Evolutionary conservation across 2,888 invertebrate species (phyloP), one percentile per base, ranked within the genome.

Genomic region (Notocelia uddmanniana): DNA sequence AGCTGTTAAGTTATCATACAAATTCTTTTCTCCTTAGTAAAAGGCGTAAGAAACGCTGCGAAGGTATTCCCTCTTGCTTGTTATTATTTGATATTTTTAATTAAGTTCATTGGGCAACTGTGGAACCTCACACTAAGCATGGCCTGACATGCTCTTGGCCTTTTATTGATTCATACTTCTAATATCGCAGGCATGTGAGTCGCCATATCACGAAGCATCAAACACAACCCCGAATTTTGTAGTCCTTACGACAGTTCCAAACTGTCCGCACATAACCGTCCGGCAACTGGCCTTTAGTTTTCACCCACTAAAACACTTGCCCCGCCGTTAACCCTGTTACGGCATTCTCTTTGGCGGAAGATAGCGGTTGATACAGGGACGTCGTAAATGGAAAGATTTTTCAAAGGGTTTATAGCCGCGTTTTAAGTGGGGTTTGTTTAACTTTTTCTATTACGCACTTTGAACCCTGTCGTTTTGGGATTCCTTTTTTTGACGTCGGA

Each of bases 351-450:
- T 19, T 37, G 58, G 18, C 11, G 13, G 19, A 19, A 37, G 19
- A 58, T 37, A 34, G 58, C 18, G 34, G 34, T 37, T 37, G 19
- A 63, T 52, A 52, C 50, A 52, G 62, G 48, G 9, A 26, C 19
- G 34, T 52, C 63, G 63, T 63, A 63, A 63, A 63, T 52, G 31
- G 19, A 52, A 48, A 50, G 63, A 34, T 50, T 63, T 48, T 48
- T 15, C 10, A 18, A 26, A 62, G 63, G 63, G 34, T 63, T 63
- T 63, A 52, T 50, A 48, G 31, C 18, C 48, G 45, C 26, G 23
- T 62, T 62, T 62, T 50, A 62, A 63, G 63, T 63, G 63, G 18
- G 34, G 23, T 63, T 63, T 63, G 63, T 52, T 66, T 66, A 66
- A 66, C 41, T 55, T 55, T 63, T 62, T 63, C 63, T 63, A 63